A percentile compares a stretch with the other conserved stretches of the same genome.
These are phyloP conservation scores for Saccopteryx leptura DNA, from an alignment of 2,113 vertebrate genomes.

Conservation along the genomic window DNA sequence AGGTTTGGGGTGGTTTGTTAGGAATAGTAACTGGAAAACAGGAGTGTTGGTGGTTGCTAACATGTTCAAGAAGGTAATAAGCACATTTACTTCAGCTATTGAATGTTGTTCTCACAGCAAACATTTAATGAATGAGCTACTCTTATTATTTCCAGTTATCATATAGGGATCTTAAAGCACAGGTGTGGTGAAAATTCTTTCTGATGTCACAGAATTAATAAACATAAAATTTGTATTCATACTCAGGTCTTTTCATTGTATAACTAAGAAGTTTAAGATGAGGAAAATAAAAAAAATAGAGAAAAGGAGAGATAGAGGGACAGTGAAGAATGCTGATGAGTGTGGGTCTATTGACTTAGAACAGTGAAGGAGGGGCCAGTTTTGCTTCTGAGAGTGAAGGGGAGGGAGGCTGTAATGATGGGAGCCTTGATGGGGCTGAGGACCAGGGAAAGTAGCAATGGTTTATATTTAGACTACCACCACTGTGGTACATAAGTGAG, in stretches of 20 bases:
- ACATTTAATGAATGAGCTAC: neutral
- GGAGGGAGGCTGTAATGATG: accelerated
- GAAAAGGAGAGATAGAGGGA: neutral
- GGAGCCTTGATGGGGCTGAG: neutral
- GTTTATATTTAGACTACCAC: neutral
- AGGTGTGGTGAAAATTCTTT: neutral
- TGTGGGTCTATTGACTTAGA: neutral
- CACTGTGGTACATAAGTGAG: too few relatives aligned
- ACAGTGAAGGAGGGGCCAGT: neutral
- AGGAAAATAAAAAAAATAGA: neutral
- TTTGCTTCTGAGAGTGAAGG: neutral
- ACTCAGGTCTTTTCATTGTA: neutral
- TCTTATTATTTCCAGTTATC: neutral
- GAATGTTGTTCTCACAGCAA: neutral
- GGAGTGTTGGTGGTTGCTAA: neutral
- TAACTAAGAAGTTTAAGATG: neutral
- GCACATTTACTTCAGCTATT: neutral
- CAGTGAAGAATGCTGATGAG: neutral
- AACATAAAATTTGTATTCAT: neutral
- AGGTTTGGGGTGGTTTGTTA: neutral
- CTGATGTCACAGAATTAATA: neutral
- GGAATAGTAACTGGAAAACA: neutral
- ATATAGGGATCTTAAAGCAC: neutral
- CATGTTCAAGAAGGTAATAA: neutral
- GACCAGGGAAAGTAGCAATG: neutral